These are phyloP conservation scores for Myodes glareolus DNA, from an alignment of 2,113 vertebrate species.

Conservation along the genomic window DNA sequence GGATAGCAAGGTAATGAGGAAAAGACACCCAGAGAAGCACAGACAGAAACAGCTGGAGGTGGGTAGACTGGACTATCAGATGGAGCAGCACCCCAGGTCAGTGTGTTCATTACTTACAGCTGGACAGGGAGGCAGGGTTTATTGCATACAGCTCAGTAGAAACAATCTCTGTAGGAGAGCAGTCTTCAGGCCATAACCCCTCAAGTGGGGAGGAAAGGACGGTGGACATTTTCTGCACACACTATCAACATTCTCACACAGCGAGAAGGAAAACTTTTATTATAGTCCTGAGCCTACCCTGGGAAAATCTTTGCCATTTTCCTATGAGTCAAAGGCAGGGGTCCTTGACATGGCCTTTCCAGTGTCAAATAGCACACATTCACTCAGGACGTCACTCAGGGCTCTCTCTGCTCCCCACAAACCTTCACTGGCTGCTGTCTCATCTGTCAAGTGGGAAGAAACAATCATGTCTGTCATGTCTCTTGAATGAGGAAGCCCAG, in stretches of 20 bases:
- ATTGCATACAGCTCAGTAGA: neutral
- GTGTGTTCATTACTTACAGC: neutral
- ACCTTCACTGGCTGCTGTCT: neutral
- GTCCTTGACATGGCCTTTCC: neutral
- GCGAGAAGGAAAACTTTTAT: neutral
- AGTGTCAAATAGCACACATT: neutral
- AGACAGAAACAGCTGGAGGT: neutral
- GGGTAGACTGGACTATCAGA: neutral
- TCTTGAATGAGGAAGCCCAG: neutral
- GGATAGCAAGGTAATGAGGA: neutral
- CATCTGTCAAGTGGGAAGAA: neutral
- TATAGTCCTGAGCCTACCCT: neutral
- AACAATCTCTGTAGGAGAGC: neutral
- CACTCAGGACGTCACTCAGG: neutral
- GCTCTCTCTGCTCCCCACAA: neutral
- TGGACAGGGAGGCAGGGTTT: neutral
- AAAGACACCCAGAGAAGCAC: neutral
- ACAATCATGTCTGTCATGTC: neutral
- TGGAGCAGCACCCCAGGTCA: neutral
- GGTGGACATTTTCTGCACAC: neutral
- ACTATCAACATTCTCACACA: neutral
- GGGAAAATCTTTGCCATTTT: neutral
- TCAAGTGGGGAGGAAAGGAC: neutral
- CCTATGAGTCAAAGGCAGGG: too few species aligned
- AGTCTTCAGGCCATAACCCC: neutral